Conservation (phyloP, 2,888 invertebrate genomes). For the Diabrotica balteata region DNA sequence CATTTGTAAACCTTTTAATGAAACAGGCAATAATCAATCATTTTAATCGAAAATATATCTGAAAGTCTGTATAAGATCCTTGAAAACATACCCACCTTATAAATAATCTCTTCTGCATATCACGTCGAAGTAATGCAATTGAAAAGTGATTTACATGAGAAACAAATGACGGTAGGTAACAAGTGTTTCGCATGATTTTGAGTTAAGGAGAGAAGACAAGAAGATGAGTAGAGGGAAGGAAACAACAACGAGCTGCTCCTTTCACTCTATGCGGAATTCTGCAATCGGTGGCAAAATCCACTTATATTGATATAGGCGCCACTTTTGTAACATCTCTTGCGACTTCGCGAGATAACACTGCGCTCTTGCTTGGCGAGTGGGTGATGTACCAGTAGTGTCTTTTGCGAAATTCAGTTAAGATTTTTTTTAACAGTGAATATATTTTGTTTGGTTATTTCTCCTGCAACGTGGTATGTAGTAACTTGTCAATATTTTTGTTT, state of each 20-base stretch:
- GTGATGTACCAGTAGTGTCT: conserved; percentile 14
- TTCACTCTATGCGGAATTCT: conserved; percentile 37
- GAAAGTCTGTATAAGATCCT: no score
- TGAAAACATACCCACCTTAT: not conserved
- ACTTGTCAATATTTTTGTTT: not conserved
- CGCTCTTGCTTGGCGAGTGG: conserved; percentile 19
- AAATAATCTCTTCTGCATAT: not conserved
- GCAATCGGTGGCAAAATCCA: conserved; percentile 37
- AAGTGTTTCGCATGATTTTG: conserved; percentile 29
- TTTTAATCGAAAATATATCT: no score
- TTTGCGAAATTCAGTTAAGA: not conserved
- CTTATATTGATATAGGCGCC: conserved; percentile 35
- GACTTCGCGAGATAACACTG: conserved; percentile 24
- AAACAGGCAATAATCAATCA: no score
- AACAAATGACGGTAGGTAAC: conserved; percentile 23
- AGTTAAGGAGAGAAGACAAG: conserved; percentile 6
- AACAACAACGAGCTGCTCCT: conserved; percentile 31
- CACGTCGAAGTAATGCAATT: conserved; percentile 10
- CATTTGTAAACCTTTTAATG: no score
- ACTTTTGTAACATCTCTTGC: conserved; percentile 36
- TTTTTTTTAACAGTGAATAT: conserved; percentile 4
- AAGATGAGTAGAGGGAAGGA: conserved; percentile 36
- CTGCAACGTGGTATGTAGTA: not conserved
- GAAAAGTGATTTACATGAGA: conserved; percentile 23
- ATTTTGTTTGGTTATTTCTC: not conserved